Evolutionary conservation across 2,888 invertebrate genomes (phyloP), one percentile per base, ranked within the genome.

Genomic region (Acrobeloides nanus): DNA sequence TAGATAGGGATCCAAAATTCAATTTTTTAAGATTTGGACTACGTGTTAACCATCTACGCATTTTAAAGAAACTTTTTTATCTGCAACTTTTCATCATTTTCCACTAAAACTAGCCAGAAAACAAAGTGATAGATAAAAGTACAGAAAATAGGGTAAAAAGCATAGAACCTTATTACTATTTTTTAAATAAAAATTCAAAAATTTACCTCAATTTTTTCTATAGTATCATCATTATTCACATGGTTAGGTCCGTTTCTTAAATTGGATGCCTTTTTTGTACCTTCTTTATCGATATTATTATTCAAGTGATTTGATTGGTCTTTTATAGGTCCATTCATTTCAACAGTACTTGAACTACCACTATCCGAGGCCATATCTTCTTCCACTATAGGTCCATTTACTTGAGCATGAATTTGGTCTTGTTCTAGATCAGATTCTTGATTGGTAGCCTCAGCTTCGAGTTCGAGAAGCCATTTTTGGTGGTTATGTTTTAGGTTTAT

Each of bases 401-500:
- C n/a, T n/a, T n/a, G n/a, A n/a, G n/a, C n/a, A n/a, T n/a, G n/a
- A 21, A 25, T 12, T 41, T 31, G 21, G 21, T 32, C 20, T 48
- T 33, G 20, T 17, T 46, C 33, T 6, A n/a, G 21, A 15, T 17
- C 12, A 27, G 25, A 37, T 21, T 32, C 29, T 31, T 38, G 39
- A 12, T 20, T 31, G 38, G 25, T 23, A 15, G 50, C 76, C 75
- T 37, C 73, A 68, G 44, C 70, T 61, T 53, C 63, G 34, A 70
- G 58, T 38, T 69, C 63, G 17, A 54, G 45, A 17, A 64, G 57
- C 70, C 70, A 70, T 52, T 67, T 70, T 39, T 62, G 57, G 45
- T 69, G 68, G 48, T 70, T 70, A 46, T 72, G 68, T 42, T 63
- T 57, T 38, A 70, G 55, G 43, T 72, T 69, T 41, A 69, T 72